Evolutionary conservation across 2,113 vertebrate species (phyloP).

Genomic region (Philantomba maxwellii): DNA sequence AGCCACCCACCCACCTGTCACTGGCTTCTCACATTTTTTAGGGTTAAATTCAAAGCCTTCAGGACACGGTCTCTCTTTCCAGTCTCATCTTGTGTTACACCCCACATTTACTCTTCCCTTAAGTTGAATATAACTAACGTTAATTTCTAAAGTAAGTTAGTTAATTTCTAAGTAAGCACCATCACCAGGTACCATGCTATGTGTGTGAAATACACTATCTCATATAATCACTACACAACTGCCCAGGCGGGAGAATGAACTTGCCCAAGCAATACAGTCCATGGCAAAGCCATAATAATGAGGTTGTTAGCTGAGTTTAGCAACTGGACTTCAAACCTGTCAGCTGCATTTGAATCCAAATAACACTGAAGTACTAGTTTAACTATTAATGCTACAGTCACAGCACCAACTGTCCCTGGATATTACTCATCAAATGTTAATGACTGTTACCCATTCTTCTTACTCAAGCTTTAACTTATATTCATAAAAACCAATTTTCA

Average conservation of each 20-base stretch:
- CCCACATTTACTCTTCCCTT: background rate
- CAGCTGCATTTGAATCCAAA: background rate
- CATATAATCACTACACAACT: background rate
- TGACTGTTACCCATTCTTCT: background rate
- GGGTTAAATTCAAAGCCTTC: background rate
- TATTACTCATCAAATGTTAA: background rate
- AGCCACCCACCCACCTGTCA: background rate
- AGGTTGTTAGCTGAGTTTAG: background rate
- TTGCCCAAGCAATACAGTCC: background rate
- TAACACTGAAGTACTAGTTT: background rate
- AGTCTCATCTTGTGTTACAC: background rate
- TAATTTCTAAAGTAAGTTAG: no score
- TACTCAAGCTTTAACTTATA: background rate
- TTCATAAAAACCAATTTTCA: conserved; percentile 45
- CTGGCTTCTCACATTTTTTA: background rate
- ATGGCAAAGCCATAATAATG: background rate
- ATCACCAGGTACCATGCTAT: background rate
- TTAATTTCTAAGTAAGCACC: background rate
- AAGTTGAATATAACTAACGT: background rate
- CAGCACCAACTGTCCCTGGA: background rate
- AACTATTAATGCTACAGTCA: background rate
- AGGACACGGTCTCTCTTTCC: background rate
- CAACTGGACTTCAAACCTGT: background rate
- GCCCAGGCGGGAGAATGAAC: background rate
- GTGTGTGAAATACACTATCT: background rate